These are phyloP conservation scores for Ophioderma brevispina DNA, from an alignment of 35 echinoderm and acorn worm genomes.

Conservation along the genomic window DNA sequence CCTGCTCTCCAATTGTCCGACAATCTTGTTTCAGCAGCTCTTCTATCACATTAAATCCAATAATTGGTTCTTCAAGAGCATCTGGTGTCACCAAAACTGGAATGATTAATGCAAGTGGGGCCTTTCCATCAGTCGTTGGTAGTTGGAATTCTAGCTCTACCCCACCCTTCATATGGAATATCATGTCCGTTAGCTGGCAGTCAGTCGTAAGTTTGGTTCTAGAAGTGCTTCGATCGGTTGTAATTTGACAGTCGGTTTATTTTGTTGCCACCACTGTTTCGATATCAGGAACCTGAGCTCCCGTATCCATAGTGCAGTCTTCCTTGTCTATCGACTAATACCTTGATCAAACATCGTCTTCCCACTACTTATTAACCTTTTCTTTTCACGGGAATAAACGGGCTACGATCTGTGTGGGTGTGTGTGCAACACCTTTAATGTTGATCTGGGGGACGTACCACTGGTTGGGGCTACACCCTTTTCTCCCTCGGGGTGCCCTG, in stretches of 20 bases:
- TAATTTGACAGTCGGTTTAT: conserved; percentile 31
- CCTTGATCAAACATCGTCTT: conserved; percentile 55
- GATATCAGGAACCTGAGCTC: conserved; percentile 71
- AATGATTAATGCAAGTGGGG: neutral
- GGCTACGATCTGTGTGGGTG: neutral
- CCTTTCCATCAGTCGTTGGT: too few species aligned
- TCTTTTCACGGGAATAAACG: neutral
- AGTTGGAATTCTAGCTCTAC: conserved; percentile 47
- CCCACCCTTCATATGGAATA: conserved; percentile 64
- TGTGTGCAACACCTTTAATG: neutral
- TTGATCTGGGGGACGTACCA: conserved; percentile 24
- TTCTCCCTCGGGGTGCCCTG: conserved; percentile 40
- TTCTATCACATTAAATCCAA: conserved; percentile 81
- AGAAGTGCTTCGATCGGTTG: conserved; percentile 34
- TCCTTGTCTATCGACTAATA: neutral
- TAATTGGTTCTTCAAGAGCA: conserved; percentile 45
- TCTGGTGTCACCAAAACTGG: conserved; percentile 54
- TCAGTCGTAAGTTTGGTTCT: conserved; percentile 32
- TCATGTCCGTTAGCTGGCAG: conserved; percentile 53
- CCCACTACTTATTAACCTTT: conserved; percentile 36
- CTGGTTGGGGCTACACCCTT: conserved; percentile 29
- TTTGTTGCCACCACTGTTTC: conserved; percentile 30
- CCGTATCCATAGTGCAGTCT: conserved; percentile 69
- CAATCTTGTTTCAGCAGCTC: neutral
- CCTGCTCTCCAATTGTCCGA: neutral